phyloP scores from a whole-genome alignment of 2,113 vertebrate genomes.

The Cranoglanis bouderius region DNA sequence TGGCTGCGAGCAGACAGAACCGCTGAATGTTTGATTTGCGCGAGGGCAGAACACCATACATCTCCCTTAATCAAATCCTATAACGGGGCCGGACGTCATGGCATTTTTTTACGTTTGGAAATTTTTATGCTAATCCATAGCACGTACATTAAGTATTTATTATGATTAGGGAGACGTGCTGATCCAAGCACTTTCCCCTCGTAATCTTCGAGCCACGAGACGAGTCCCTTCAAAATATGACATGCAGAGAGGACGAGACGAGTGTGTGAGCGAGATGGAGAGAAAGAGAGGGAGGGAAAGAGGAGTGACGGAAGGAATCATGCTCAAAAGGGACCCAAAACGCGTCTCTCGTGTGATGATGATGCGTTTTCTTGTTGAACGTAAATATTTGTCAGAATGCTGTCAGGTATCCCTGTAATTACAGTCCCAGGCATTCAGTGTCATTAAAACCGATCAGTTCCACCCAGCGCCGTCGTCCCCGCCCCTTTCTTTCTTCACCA shows the following conservation, averaged over 20 bases:
- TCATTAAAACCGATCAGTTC: slow-evolving; percentile 41
- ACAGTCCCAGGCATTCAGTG: slow-evolving; percentile 9
- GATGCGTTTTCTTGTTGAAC: slow-evolving; percentile 7
- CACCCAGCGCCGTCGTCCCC: not conserved
- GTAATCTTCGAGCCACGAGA: slow-evolving; percentile 1
- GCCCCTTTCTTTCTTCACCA: slow-evolving; percentile 14
- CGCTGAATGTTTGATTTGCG: slow-evolving; percentile 50
- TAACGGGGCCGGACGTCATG: slow-evolving; percentile 24
- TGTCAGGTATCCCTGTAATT: slow-evolving; percentile 33
- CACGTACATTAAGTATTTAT: slow-evolving; percentile 49
- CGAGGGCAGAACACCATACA: slow-evolving; percentile 1
- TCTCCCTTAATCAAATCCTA: slow-evolving; percentile 47
- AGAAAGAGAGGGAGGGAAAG: slow-evolving; percentile 1
- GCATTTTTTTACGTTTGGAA: not conserved
- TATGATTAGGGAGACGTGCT: slow-evolving; percentile 45
- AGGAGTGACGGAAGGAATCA: not conserved
- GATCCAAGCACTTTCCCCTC: slow-evolving; percentile 46
- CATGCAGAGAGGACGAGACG: not conserved
- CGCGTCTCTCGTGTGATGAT: not conserved
- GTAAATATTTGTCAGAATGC: slow-evolving; percentile 32
- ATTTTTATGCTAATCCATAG: slow-evolving; percentile 37
- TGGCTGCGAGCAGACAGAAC: slow-evolving; percentile 25
- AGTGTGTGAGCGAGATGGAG: not conserved
- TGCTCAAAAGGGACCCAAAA: not conserved
- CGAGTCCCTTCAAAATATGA: not conserved